Evolutionary conservation across 2,888 invertebrate species (phyloP).

Genomic region (Xestoiulus laeticollis): DNA sequence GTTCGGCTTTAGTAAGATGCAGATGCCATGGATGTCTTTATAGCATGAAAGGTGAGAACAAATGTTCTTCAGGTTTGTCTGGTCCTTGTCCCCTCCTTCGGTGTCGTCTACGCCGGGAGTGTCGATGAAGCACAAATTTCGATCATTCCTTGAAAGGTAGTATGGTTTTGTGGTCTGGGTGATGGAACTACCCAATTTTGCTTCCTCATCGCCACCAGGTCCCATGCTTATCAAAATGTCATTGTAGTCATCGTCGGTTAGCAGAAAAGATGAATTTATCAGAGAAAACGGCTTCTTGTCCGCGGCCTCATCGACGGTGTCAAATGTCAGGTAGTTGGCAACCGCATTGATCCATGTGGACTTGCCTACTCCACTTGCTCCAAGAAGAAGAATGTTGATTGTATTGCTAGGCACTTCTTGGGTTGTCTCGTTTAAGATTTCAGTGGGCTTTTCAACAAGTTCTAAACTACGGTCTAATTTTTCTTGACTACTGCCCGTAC

Average conservation of each 20-base stretch:
- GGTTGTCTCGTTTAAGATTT: too few species aligned
- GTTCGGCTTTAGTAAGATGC: conserved; percentile 58
- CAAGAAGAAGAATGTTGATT: conserved; percentile 51
- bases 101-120: conserved; percentile 59
- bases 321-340: conserved; percentile 51
- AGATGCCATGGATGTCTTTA: conserved; percentile 48
- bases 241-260: conserved; percentile 49
- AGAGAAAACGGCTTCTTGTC: not conserved
- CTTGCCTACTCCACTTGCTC: conserved; percentile 54
- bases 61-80: conserved; percentile 56
- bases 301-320: conserved; percentile 41
- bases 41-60: conserved; percentile 30
- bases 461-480: too few species aligned
- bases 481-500: too few species aligned
- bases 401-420: not conserved
- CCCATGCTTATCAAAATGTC: conserved; percentile 27
- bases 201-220: conserved; percentile 38
- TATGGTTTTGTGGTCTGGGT: conserved; percentile 47
- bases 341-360: conserved; percentile 54
- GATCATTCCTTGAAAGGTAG: conserved; percentile 2
- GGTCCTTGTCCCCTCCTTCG: conserved; percentile 57
- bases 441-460: too few species aligned
- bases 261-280: conserved; percentile 46
- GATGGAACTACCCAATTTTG: conserved; percentile 15
- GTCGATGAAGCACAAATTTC: conserved; percentile 57